phyloP scores from a whole-genome alignment of 2,797 vertebrate genomes.

The Molossus molossus region DNA sequence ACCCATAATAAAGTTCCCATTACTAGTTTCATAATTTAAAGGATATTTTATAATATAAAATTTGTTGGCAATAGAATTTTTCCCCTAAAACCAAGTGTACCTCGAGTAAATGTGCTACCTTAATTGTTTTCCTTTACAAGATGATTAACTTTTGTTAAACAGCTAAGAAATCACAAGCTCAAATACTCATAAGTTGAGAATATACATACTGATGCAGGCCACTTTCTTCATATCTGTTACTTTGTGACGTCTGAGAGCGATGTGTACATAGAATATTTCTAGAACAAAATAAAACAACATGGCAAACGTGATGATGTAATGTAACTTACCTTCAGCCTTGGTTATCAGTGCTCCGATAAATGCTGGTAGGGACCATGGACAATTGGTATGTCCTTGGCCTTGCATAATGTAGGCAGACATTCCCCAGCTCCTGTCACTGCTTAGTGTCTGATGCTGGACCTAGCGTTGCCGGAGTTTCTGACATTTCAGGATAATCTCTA shows the following conservation, averaged over 20 bases:
- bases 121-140: not conserved
- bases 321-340: not conserved
- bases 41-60: not conserved
- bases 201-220: not conserved
- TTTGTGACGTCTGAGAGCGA: not conserved
- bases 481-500: conserved; percentile 48
- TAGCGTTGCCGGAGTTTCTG: not conserved
- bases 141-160: not conserved
- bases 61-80: not conserved
- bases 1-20: not conserved
- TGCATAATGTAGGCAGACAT: not conserved
- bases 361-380: not conserved
- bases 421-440: not conserved
- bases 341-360: not conserved
- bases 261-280: not conserved
- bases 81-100: not conserved
- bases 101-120: not conserved
- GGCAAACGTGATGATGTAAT: not conserved
- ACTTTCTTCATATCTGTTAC: not conserved
- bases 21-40: conserved; percentile 20
- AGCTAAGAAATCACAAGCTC: not conserved
- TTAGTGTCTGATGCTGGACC: not conserved
- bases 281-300: not conserved
- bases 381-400: not conserved
- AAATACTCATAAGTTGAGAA: not conserved